phyloP scores from a whole-genome alignment of 2,797 vertebrate genomes.

The Xiphophorus birchmanni region DNA sequence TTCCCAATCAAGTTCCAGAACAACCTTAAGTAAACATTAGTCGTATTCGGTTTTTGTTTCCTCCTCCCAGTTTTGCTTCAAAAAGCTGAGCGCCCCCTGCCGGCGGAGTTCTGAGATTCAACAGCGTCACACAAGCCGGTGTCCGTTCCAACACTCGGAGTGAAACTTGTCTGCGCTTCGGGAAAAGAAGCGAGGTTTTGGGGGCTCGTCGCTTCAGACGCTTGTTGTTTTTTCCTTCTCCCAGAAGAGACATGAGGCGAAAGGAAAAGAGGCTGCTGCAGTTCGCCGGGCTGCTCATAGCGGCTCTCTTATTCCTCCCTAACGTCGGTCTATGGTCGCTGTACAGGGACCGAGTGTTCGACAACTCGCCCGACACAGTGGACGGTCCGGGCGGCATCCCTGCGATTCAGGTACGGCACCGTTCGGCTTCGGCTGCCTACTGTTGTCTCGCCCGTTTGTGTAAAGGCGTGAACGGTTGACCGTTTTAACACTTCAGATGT shows the following conservation, averaged over 20 bases:
- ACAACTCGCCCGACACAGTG: conserved; percentile 76
- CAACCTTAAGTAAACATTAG: not conserved
- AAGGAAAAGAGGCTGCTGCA: conserved; percentile 93
- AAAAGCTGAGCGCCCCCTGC: conserved; percentile 49
- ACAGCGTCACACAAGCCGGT: conserved; percentile 52
- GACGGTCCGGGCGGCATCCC: conserved; percentile 58
- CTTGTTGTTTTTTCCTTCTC: conserved; percentile 1
- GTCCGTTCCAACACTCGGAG: conserved; percentile 52
- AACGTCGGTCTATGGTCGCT: conserved; percentile 94
- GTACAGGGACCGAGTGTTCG: conserved; percentile 88
- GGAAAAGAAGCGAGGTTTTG: conserved; percentile 7
- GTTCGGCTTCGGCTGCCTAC: conserved; percentile 3
- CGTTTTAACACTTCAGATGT: not conserved
- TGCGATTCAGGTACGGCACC: conserved; percentile 69
- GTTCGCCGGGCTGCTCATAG: conserved; percentile 87
- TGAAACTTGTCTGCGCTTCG: conserved; percentile 72
- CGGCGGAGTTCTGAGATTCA: conserved; percentile 27
- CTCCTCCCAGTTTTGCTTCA: not conserved
- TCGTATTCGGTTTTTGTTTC: not conserved
- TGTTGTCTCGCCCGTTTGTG: not conserved
- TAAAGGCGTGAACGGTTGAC: not conserved
- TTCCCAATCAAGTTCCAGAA: not conserved
- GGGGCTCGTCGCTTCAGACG: conserved; percentile 37
- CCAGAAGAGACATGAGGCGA: conserved; percentile 84
- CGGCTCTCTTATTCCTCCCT: conserved; percentile 89